Evolutionary conservation across 2,113 vertebrate species (phyloP).

Genomic region (Triplophysa tibetana): DNA sequence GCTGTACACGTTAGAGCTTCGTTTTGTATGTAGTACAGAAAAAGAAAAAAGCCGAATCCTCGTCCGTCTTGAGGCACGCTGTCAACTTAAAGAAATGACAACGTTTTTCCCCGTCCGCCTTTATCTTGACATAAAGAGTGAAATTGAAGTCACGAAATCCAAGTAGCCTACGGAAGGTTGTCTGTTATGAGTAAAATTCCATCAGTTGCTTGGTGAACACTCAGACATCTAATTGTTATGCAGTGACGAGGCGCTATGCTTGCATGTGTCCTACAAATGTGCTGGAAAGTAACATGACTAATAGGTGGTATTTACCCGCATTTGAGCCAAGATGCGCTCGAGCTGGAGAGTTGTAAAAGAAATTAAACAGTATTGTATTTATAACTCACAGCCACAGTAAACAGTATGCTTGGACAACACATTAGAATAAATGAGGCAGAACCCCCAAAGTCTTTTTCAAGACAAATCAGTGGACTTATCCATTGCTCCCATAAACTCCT

Average conservation of each 20-base stretch:
- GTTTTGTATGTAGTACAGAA: constrained; percentile 48
- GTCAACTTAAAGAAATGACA: constrained; percentile 48
- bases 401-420: constrained; percentile 53
- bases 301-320: constrained; percentile 75
- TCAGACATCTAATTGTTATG: constrained; percentile 80
- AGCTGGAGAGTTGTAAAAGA: constrained; percentile 63
- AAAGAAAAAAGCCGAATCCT: constrained; percentile 64
- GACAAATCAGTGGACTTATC: background rate
- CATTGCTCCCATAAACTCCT: background rate
- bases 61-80: constrained; percentile 57
- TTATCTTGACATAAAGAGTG: constrained; percentile 50
- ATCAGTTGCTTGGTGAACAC: constrained; percentile 75
- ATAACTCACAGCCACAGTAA: constrained; percentile 64
- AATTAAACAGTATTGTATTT: constrained; percentile 65
- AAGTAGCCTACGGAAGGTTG: constrained; percentile 67
- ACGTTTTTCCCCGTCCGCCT: constrained; percentile 14
- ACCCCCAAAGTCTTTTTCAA: background rate
- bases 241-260: constrained; percentile 78
- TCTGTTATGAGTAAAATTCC: constrained; percentile 80
- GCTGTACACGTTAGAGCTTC: constrained; percentile 61
- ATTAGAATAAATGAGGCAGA: background rate
- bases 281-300: constrained; percentile 78
- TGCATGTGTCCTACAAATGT: constrained; percentile 77
- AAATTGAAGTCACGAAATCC: constrained; percentile 62
- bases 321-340: constrained; percentile 67